Evolutionary conservation across 2,888 invertebrate genomes (phyloP).

Genomic region (Sialis lutaria): DNA sequence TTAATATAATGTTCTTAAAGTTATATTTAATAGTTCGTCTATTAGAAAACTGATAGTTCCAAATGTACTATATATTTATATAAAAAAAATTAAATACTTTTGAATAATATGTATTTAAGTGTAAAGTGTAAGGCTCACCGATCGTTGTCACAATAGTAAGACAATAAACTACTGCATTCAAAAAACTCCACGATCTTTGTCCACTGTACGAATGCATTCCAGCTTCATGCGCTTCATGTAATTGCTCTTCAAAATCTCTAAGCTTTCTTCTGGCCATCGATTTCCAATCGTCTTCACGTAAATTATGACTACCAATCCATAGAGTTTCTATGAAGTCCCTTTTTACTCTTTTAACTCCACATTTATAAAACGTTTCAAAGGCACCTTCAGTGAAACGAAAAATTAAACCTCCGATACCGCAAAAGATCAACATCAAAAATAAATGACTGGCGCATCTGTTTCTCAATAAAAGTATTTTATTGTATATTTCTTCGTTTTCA

Average conservation of each 20-base stretch:
- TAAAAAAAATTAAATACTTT: neutral
- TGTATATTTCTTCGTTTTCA: slow-evolving; percentile 36
- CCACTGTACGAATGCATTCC: slow-evolving; percentile 73
- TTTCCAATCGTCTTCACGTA: slow-evolving; percentile 82
- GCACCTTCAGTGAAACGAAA: slow-evolving; percentile 72
- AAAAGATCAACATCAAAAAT: slow-evolving; percentile 49
- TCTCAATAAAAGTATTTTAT: slow-evolving; percentile 32
- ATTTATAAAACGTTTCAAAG: slow-evolving; percentile 74
- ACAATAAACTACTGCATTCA: slow-evolving; percentile 74
- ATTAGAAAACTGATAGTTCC: neutral
- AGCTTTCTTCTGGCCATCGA: slow-evolving; percentile 64
- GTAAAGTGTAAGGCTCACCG: slow-evolving; percentile 39
- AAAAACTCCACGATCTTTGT: slow-evolving; percentile 71
- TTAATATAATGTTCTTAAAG: no score
- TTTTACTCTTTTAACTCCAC: slow-evolving; percentile 72
- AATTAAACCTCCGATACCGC: slow-evolving; percentile 63
- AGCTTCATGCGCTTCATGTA: slow-evolving; percentile 68
- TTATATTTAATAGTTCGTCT: neutral
- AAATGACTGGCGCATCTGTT: slow-evolving; percentile 52
- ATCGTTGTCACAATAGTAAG: slow-evolving; percentile 77
- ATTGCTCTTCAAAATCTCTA: slow-evolving; percentile 69
- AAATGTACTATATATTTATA: neutral
- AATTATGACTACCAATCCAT: slow-evolving; percentile 65
- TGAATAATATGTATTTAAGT: neutral
- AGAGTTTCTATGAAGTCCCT: slow-evolving; percentile 70